phyloP scores from a whole-genome alignment of 2,888 invertebrate species.

The Epistrophe eligans region DNA sequence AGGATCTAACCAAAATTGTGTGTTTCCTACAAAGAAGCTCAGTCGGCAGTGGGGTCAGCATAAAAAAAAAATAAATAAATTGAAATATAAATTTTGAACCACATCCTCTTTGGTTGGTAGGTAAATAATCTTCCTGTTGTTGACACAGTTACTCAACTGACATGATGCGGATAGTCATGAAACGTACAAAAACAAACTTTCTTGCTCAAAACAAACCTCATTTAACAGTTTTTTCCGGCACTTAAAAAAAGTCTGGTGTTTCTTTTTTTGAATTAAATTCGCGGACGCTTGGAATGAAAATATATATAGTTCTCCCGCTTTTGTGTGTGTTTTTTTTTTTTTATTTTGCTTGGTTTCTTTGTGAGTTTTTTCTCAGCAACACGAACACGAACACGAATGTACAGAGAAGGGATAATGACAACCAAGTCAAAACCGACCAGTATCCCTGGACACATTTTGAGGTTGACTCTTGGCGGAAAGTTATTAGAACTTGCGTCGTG shows the following conservation, averaged over 20 bases:
- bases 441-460: slow-evolving; percentile 56
- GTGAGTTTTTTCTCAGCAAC: neutral
- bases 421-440: slow-evolving; percentile 50
- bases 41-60: no score
- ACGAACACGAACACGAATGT: neutral
- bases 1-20: neutral
- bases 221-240: slow-evolving; percentile 35
- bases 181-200: slow-evolving; percentile 6
- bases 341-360: slow-evolving; percentile 13
- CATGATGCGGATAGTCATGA: slow-evolving; percentile 1
- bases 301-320: slow-evolving; percentile 36
- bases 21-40: neutral
- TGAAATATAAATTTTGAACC: slow-evolving; percentile 6
- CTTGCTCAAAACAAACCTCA: neutral
- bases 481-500: slow-evolving; percentile 59
- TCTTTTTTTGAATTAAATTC: slow-evolving; percentile 35
- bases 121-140: slow-evolving; percentile 30
- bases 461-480: slow-evolving; percentile 68
- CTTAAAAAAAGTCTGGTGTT: slow-evolving; percentile 27
- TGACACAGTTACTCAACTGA: slow-evolving; percentile 29
- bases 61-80: neutral
- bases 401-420: slow-evolving; percentile 4
- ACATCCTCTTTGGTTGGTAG: slow-evolving; percentile 9
- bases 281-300: slow-evolving; percentile 33
- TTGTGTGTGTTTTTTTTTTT: slow-evolving; percentile 37